These are phyloP conservation scores for Strigamia maritima DNA, from an alignment of 2,888 invertebrate species.

Conservation along the genomic window DNA sequence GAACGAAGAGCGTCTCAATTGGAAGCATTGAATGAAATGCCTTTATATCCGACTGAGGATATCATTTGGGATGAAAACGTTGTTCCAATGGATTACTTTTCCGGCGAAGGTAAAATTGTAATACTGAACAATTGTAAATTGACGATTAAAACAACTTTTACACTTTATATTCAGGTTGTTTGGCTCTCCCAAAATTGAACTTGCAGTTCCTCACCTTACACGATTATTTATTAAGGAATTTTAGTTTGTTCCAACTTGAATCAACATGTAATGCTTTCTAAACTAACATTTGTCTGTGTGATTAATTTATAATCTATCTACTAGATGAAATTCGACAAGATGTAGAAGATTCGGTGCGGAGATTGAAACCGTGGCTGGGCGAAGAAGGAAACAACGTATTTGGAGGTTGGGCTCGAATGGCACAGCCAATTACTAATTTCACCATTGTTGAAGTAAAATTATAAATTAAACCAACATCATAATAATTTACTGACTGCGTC, in stretches of 20 bases:
- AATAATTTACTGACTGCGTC: too few species aligned
- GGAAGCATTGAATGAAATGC: constrained; percentile 94
- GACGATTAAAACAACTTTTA: neutral
- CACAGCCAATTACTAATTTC: constrained; percentile 86
- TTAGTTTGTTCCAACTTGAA: constrained; percentile 93
- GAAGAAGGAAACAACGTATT: constrained; percentile 84
- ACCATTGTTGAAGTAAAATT: constrained; percentile 80
- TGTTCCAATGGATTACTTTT: constrained; percentile 95
- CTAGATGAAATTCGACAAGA: constrained; percentile 96
- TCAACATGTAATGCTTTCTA: constrained; percentile 77
- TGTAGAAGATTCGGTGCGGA: constrained; percentile 92
- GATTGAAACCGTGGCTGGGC: constrained; percentile 89
- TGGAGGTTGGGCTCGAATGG: constrained; percentile 99
- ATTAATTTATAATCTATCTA: neutral
- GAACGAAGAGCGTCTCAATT: constrained; percentile 86
- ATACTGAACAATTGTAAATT: neutral
- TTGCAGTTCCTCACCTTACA: constrained; percentile 96
- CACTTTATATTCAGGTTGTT: constrained; percentile 57
- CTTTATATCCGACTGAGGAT: constrained; percentile 95
- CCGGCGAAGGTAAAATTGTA: constrained; percentile 68
- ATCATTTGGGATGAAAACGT: constrained; percentile 99
- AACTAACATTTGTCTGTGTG: neutral
- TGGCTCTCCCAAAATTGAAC: constrained; percentile 95
- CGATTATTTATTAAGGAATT: constrained; percentile 95
- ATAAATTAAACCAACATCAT: neutral